Percentiles rank a stretch among this genome's conserved stretches.
Conservation (phyloP, 1,140 invertebrate genomes). For the Procambarus virginalis region DNA sequence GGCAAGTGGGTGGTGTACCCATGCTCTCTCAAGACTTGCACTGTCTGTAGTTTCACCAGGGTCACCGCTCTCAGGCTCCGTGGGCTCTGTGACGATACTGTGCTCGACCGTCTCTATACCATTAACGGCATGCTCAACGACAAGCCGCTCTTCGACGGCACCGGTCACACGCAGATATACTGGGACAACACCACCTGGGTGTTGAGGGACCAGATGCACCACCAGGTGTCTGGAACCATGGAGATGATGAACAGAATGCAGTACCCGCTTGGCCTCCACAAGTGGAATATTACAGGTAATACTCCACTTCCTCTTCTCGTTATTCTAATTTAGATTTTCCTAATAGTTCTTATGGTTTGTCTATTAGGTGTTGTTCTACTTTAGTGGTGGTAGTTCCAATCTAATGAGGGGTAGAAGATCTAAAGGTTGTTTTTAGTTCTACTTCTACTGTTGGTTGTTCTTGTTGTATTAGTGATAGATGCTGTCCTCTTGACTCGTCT, state of each 20-base stretch:
- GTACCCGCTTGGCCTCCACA: slow-evolving; percentile 62
- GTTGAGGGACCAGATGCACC: slow-evolving; percentile 31
- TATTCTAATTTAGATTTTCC: neutral
- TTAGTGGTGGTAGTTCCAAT: too few species aligned
- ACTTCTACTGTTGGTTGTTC: too few species aligned
- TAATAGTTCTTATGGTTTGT: too few species aligned
- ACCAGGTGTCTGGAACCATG: slow-evolving; percentile 45
- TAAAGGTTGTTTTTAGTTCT: too few species aligned
- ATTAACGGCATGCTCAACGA: slow-evolving; percentile 50
- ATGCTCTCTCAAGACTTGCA: slow-evolving; percentile 54
- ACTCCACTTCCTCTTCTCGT: neutral
- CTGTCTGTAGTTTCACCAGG: slow-evolving; percentile 58
- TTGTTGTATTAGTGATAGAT: too few species aligned
- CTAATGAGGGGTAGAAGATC: too few species aligned
- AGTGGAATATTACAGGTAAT: slow-evolving; percentile 62
- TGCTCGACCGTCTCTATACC: slow-evolving; percentile 47
- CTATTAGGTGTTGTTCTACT: too few species aligned
- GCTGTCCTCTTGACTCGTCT: too few species aligned
- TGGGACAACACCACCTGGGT: slow-evolving; percentile 65
- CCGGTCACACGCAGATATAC: slow-evolving; percentile 53
- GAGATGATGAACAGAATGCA: slow-evolving; percentile 35
- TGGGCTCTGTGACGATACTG: slow-evolving; percentile 55
- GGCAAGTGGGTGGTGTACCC: slow-evolving; percentile 63
- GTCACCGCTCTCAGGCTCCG: slow-evolving; percentile 45
- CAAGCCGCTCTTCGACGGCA: slow-evolving; percentile 60